Base-by-base conservation (phyloP, 2,113 vertebrate species). In the Dicerorhinus sumatrensis region DNA sequence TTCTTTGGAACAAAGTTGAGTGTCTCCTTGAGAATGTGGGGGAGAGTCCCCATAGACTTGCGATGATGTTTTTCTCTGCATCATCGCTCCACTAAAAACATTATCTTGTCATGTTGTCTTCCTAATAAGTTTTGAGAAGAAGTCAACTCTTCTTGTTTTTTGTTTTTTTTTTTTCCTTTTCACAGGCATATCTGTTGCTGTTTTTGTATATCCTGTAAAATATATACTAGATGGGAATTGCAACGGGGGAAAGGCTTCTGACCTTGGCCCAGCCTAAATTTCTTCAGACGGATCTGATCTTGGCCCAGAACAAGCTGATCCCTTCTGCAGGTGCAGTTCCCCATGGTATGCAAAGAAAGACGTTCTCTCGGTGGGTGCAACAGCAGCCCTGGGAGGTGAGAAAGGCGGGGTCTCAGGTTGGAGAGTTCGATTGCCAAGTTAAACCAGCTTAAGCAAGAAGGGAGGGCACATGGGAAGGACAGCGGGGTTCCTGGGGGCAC, bases 61-160 rank as follows among this genome's bases (percentile, higher is more conserved):
- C n/a, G 0, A 0, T 0, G 36, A 1, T 12, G 36, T 14, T 46
- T 69, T 8, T 2, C 42, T 23, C 46, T 0, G 0, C 42, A 2
- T 23, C 73, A 1, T 1, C 0, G 20, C 42, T 14, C 39, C 42
- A 1, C 48, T 17, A 2, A 62, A n/a, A 54, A 29, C 13, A 31
- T 14, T 1, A n/a, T 20, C 23, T 1, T 1, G 14, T 70, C 73
- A 1, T 0, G 18, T 1, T 1, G 16, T 21, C 94, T 95, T 33
- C 67, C 85, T 9, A 16, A 69, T 3, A 39, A n/a, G 42, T 70
- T 31, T n/a, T 0, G 51, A 81, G n/a, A 29, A n/a, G 46, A 73
- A 4, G 27, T 33, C n/a, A 0, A 48, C 8, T n/a, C 18, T 25
- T 13, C 54, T n/a, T 6, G 17, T 13, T 16, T 6, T 42, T n/a